Evolutionary conservation across 2,888 invertebrate genomes (phyloP).

Genomic region (Drosophila neotestacea): DNA sequence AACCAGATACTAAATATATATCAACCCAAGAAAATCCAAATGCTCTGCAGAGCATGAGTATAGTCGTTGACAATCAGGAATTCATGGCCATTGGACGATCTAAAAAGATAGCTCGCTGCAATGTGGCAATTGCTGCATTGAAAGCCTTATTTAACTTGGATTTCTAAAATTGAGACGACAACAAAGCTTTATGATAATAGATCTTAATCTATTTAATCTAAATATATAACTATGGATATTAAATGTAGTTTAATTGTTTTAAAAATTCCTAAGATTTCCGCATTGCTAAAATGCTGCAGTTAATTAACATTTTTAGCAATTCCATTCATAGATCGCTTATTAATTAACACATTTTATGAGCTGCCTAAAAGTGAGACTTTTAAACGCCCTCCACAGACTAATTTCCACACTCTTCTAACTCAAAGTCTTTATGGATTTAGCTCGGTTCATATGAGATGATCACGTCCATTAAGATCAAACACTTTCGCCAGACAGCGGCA

Average conservation of each 20-base stretch:
- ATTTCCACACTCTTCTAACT: conserved; percentile 63
- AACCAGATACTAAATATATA: not conserved
- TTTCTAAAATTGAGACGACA: not conserved
- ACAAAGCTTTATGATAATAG: too few relatives aligned
- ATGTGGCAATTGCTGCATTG: not conserved
- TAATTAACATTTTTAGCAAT: conserved; percentile 23
- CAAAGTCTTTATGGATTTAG: conserved; percentile 58
- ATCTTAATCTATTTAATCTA: not conserved
- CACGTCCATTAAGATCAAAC: conserved; percentile 69
- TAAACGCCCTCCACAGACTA: conserved; percentile 24
- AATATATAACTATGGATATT: not conserved
- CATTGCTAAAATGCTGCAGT: conserved; percentile 39
- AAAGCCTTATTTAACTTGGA: not conserved
- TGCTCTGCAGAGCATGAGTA: not conserved
- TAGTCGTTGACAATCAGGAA: not conserved
- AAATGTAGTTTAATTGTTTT: not conserved
- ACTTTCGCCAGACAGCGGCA: conserved; percentile 61
- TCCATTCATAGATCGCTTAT: conserved; percentile 39
- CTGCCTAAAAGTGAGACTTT: conserved; percentile 41
- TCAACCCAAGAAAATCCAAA: not conserved
- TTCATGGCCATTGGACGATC: not conserved
- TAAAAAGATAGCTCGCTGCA: not conserved
- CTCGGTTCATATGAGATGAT: conserved; percentile 27
- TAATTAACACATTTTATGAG: conserved; percentile 54
- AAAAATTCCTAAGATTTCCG: conserved; percentile 21